Percentiles rank a stretch among this genome's conserved stretches.
These are phyloP conservation scores for Dendropsophus ebraccatus DNA, from an alignment of 2,113 vertebrate genomes.

Conservation along the genomic window DNA sequence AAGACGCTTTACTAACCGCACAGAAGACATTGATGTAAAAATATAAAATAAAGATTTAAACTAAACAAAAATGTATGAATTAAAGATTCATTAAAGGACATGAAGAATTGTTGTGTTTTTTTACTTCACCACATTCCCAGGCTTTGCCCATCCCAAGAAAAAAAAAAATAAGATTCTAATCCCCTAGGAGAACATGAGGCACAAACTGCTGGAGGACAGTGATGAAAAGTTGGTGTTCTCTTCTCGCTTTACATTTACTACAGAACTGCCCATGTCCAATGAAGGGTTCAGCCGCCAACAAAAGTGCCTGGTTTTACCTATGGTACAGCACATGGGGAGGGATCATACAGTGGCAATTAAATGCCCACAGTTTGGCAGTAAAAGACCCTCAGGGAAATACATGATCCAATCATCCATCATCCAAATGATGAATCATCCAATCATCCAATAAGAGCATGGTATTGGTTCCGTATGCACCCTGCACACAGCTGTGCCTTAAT, in stretches of 20 bases:
- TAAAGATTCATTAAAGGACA: background rate
- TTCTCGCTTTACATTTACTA: background rate
- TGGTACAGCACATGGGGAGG: background rate
- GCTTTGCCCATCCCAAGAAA: background rate
- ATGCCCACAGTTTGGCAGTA: background rate
- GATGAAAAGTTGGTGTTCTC: background rate
- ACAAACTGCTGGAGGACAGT: background rate
- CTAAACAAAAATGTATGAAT: background rate
- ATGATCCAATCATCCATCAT: too few relatives aligned
- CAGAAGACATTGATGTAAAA: background rate
- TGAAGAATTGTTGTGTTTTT: background rate
- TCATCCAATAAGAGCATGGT: conserved; percentile 20
- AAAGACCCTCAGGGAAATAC: background rate
- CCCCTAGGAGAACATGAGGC: background rate
- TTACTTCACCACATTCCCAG: background rate
- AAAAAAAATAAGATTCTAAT: background rate
- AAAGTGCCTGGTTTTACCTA: background rate
- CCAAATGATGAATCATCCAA: too few relatives aligned
- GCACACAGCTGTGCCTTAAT: conserved; percentile 36
- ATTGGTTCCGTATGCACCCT: conserved; percentile 60
- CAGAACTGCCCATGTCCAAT: background rate
- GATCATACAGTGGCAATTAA: background rate
- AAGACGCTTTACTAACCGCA: background rate
- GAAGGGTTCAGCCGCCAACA: background rate
- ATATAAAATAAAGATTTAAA: background rate